Conservation (phyloP, 2,888 invertebrate species). For the Malacosoma neustria region DNA sequence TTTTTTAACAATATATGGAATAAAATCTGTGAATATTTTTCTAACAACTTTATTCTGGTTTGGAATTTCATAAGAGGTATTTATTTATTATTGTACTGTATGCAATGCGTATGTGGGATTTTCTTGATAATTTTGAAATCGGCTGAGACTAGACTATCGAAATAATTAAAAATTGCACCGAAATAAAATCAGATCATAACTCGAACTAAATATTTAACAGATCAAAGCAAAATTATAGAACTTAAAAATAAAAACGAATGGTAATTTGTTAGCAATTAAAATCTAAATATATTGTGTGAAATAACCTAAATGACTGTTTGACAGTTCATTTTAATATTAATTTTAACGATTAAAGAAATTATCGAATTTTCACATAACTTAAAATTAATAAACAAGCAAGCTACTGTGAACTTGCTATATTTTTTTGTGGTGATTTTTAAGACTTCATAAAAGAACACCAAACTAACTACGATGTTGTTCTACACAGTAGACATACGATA, state of each 20-base stretch:
- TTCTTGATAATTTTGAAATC: neutral
- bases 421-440: slow-evolving; percentile 1
- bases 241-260: slow-evolving; percentile 58
- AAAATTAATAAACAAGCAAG: slow-evolving; percentile 15
- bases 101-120: slow-evolving; percentile 37
- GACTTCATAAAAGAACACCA: slow-evolving; percentile 34
- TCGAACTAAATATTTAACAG: slow-evolving; percentile 44
- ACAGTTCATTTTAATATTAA: slow-evolving; percentile 48
- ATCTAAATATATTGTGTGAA: slow-evolving; percentile 58
- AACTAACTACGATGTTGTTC: slow-evolving; percentile 61
- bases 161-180: slow-evolving; percentile 33
- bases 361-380: slow-evolving; percentile 52
- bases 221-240: slow-evolving; percentile 73
- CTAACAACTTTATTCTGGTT: slow-evolving; percentile 55
- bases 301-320: slow-evolving; percentile 60
- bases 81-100: slow-evolving; percentile 45
- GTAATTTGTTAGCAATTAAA: slow-evolving; percentile 59
- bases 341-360: slow-evolving; percentile 27
- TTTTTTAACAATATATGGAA: slow-evolving; percentile 43
- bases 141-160: slow-evolving; percentile 10
- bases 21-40: slow-evolving; percentile 49
- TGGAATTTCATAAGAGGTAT: slow-evolving; percentile 66
- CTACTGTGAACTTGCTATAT: slow-evolving; percentile 6
- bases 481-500: slow-evolving; percentile 73
- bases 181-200: slow-evolving; percentile 55